Conservation (phyloP, 2,113 vertebrate genomes). For the Myxocyprinus asiaticus region DNA sequence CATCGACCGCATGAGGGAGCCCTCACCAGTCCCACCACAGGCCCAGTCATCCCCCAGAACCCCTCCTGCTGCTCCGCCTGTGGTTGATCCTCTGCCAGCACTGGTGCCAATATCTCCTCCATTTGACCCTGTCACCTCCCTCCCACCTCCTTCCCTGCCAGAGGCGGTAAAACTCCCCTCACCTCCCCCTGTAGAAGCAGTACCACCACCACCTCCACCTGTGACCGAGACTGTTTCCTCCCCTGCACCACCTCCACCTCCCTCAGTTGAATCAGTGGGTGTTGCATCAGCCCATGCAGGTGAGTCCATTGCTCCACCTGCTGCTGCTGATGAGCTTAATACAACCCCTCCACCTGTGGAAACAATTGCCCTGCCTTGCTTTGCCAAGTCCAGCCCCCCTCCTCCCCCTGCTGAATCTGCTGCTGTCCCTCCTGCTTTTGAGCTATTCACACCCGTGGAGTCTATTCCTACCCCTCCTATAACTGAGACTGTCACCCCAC, state of each 20-base stretch:
- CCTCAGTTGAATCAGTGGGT: conserved; percentile 15
- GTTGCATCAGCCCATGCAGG: conserved; percentile 4
- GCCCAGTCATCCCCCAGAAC: conserved; percentile 27
- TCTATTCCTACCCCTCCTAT: conserved; percentile 31
- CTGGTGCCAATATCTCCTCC: conserved; percentile 57
- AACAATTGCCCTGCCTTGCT: conserved; percentile 26
- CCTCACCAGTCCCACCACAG: not conserved
- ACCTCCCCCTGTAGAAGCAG: not conserved
- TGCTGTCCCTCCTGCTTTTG: not conserved
- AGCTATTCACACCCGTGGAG: conserved; percentile 14
- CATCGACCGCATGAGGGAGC: conserved; percentile 93
- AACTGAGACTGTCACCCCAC: conserved; percentile 40
- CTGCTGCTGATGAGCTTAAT: conserved; percentile 9
- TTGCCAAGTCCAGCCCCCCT: conserved; percentile 38
- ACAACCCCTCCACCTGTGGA: conserved; percentile 29
- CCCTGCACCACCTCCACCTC: conserved; percentile 44
- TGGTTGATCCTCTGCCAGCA: conserved; percentile 38
- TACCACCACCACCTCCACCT: conserved; percentile 37
- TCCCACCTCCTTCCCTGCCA: conserved; percentile 55
- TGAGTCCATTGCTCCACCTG: conserved; percentile 46
- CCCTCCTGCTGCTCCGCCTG: conserved; percentile 35
- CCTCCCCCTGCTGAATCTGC: conserved; percentile 48
- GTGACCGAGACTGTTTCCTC: conserved; percentile 39
- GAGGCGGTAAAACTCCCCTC: conserved; percentile 52
- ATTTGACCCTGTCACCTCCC: conserved; percentile 52